Evolutionary conservation across 2,113 vertebrate species (phyloP), one percentile per base, ranked within the genome.

Genomic region (Mirounga angustirostris): DNA sequence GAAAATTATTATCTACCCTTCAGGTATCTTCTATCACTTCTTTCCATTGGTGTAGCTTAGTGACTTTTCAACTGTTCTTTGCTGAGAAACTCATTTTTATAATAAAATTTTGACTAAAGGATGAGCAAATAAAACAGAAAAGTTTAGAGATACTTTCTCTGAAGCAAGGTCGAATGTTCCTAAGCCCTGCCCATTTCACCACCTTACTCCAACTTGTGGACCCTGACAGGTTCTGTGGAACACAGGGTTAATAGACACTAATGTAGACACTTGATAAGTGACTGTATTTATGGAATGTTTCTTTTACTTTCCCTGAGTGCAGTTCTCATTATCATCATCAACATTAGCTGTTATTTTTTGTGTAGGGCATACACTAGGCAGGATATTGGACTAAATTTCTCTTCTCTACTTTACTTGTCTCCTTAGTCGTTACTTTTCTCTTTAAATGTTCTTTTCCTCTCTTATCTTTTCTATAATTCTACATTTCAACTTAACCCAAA

Each of bases 401-500:
- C 73, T 74, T 81, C 52, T 40, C 50, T 78, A 2, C 9, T 78
- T 86, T 26, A 40, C 12, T 54, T 81, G 26, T 40, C 24, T 90
- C 15, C 36, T 78, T 84, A 85, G 33, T 90, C 24, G 2, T 87
- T 94, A 40, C 21, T 83, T 56, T 73, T 73, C 22, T 40, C 59
- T 95, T 83, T 81, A 90, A 33, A 73, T 81, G 67, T 3, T n/a
- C 5, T 9, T 82, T 91, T 96, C 43, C 15, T 94, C 43, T 82
- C 67, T 81, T 30, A 14, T 61, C 19, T 91, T 84, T 63, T 36
- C 61, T 71, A 21, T 52, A 50, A n/a, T 59, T 93, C 65, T 89
- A 59, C n/a, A 56, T 96, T 94, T 61, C 89, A 78, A 5, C 89
- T 90, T 81, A 92, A 73, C 71, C 46, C 73, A 73, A 95, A 92